Evolutionary conservation across 2,888 invertebrate genomes (phyloP), one percentile per base, ranked within the genome.

Genomic region (Notodromas monacha): DNA sequence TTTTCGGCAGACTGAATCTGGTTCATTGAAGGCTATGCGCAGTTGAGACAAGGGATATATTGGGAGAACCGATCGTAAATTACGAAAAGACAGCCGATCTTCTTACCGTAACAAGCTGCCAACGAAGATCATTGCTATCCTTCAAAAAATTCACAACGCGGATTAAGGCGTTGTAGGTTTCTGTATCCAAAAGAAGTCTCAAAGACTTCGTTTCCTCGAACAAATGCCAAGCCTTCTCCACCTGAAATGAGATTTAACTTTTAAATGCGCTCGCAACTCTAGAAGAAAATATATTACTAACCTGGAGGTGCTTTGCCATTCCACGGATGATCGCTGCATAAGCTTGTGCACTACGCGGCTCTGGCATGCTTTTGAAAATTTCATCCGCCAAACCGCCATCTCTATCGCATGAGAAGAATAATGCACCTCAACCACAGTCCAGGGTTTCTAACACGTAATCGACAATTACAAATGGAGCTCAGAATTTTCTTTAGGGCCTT

Each of bases 261-360:
- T n/a, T n/a, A n/a, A n/a, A n/a, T n/a, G n/a, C n/a, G n/a, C n/a
- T n/a, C n/a, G n/a, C n/a, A n/a, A n/a, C n/a, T n/a, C n/a, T n/a
- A n/a, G n/a, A n/a, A n/a, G n/a, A n/a, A n/a, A n/a, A n/a, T n/a
- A n/a, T n/a, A n/a, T n/a, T n/a, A n/a, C 67, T 63, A 3, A 61
- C 58, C 56, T 63, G 43, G 39, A 53, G 58, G 47, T 63, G 67
- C 47, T 72, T 76, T 3, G 64, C 59, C 63, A 70, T 67, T 30
- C 79, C 81, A 43, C 66, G 63, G 34, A 84, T 70, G 30, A 81
- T 49, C 2, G 69, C 56, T 38, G 66, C 68, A 41, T 73, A 74
- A 1, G 69, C 62, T 41, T 57, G 55, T 0, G 65, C 46, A 13
- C 59, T 60, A 41, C 68, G 68, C n/a, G n/a, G n/a, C 11, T 60